Conservation (phyloP, 2,888 invertebrate genomes). For the Digitonthophagus gazella region DNA sequence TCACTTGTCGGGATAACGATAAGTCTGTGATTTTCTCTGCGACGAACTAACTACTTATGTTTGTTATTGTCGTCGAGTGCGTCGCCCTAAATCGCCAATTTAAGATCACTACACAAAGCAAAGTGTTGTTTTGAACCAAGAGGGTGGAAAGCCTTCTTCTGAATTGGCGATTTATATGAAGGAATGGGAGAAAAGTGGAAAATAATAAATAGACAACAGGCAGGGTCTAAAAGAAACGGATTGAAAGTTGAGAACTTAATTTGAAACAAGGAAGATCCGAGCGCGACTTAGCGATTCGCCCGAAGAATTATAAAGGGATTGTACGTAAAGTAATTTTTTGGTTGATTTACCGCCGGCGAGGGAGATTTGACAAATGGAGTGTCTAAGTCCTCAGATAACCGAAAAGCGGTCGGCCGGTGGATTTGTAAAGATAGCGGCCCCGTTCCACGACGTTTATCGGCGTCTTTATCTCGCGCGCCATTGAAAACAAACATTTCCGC, state of each 20-base stretch:
- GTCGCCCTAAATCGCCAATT: too few species aligned
- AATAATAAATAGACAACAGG: constrained; percentile 8
- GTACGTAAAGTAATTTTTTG: background rate
- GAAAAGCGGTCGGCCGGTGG: background rate
- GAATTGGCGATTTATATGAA: too few species aligned
- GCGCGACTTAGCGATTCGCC: constrained; percentile 7
- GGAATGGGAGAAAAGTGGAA: too few species aligned
- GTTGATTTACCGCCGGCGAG: background rate
- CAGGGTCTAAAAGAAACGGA: background rate
- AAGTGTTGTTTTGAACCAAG: too few species aligned
- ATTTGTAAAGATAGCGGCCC: background rate
- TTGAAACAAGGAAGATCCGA: background rate
- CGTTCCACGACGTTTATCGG: constrained; percentile 4
- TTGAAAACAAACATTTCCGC: constrained; percentile 15
- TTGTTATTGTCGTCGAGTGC: too few species aligned
- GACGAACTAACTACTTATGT: too few species aligned
- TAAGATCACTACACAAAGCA: too few species aligned
- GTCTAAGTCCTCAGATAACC: background rate
- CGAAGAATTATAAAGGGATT: background rate
- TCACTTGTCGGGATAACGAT: too few species aligned
- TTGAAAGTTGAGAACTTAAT: constrained; percentile 5
- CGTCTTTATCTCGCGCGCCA: constrained; percentile 12
- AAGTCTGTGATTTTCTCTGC: too few species aligned
- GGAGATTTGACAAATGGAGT: background rate
- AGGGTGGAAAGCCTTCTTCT: too few species aligned